These are phyloP conservation scores for Cerastoderma edule DNA, from an alignment of 2,888 invertebrate species.

Conservation along the genomic window DNA sequence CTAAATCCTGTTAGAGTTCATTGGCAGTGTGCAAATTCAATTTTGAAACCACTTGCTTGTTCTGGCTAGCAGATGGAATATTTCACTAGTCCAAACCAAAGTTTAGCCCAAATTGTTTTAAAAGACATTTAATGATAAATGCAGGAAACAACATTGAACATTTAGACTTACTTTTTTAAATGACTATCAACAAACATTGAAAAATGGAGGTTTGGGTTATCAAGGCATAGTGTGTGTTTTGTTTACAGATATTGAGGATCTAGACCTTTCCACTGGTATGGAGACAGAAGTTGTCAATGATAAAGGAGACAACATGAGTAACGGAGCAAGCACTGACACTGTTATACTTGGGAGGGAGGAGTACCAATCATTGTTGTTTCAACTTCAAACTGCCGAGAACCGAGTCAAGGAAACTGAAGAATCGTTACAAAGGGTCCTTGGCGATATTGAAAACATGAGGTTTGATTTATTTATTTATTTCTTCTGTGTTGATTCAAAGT, in stretches of 20 bases:
- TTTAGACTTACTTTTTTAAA: too few relatives aligned
- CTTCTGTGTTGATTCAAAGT: not conserved
- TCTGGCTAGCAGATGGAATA: too few relatives aligned
- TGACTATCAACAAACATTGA: too few relatives aligned
- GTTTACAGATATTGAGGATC: slow-evolving; percentile 50
- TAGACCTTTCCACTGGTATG: slow-evolving; percentile 23
- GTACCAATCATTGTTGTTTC: slow-evolving; percentile 58
- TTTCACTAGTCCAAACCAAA: too few relatives aligned
- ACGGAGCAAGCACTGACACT: slow-evolving; percentile 2
- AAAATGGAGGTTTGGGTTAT: too few relatives aligned
- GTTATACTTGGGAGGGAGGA: slow-evolving; percentile 48
- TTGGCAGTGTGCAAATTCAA: too few relatives aligned
- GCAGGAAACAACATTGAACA: too few relatives aligned
- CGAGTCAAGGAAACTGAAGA: slow-evolving; percentile 58
- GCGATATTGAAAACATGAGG: slow-evolving; percentile 72
- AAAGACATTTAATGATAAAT: too few relatives aligned
- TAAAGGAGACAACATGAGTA: not conserved
- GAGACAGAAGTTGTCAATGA: not conserved
- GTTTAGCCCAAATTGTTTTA: too few relatives aligned
- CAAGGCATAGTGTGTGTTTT: too few relatives aligned
- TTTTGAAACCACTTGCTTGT: too few relatives aligned
- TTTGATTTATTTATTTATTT: slow-evolving; percentile 24
- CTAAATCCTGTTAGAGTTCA: too few relatives aligned
- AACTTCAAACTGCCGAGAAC: slow-evolving; percentile 86
- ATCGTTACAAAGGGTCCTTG: slow-evolving; percentile 63